Percentiles rank a stretch among this genome's conserved stretches.
phyloP scores from a whole-genome alignment of 2,113 vertebrate species.

The Pontoporia blainvillei region DNA sequence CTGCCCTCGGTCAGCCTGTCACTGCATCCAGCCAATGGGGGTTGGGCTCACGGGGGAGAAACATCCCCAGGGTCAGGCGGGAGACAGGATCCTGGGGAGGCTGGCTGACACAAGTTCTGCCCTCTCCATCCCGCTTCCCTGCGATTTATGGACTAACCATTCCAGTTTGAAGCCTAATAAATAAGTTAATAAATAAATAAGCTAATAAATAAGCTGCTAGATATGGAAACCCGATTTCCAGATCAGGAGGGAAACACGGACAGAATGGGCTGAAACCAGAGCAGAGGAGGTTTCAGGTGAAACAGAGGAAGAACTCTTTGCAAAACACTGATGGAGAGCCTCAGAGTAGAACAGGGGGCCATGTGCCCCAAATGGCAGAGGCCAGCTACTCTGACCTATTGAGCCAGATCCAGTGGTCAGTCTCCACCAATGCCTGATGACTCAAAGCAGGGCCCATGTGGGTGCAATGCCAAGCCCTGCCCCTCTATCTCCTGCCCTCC shows the following conservation, averaged over 20 bases:
- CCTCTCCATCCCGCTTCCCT: background rate
- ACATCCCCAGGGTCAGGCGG: background rate
- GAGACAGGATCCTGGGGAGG: background rate
- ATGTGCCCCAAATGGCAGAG: accelerated
- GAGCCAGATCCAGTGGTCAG: background rate
- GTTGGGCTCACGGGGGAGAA: background rate
- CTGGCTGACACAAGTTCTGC: background rate
- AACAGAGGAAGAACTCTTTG: background rate
- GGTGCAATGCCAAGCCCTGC: background rate
- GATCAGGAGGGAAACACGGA: background rate
- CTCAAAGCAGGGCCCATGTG: background rate
- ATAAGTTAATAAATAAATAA: background rate
- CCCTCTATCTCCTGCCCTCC: background rate
- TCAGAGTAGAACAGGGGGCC: background rate
- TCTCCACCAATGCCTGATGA: background rate
- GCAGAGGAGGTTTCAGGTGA: background rate
- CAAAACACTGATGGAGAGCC: background rate
- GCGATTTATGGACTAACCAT: background rate
- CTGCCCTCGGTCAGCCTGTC: background rate
- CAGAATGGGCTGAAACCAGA: background rate
- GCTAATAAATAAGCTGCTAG: background rate
- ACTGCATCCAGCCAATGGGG: background rate
- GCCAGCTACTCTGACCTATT: background rate
- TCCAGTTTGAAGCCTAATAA: background rate
- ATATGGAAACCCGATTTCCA: background rate